Conservation (phyloP, 2,113 vertebrate species). For the Thamnophis sirtalis region DNA sequence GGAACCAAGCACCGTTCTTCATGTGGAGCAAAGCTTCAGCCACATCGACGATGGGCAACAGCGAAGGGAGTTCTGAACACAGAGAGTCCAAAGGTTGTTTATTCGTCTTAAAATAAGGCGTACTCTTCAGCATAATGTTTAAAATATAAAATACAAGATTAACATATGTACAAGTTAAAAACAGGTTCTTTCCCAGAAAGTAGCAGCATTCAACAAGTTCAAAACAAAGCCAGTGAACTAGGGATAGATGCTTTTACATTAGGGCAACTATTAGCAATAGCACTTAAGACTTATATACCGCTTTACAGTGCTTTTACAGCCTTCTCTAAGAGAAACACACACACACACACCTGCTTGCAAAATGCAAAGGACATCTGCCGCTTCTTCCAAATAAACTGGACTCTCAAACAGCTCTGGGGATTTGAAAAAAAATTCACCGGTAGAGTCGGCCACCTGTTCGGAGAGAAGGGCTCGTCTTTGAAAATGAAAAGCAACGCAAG, state of each 20-base stretch:
- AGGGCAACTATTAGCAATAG: neutral
- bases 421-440: conserved; percentile 92
- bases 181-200: neutral
- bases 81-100: conserved; percentile 2
- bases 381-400: conserved; percentile 94
- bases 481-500: neutral
- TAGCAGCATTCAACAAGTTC: neutral
- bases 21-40: conserved; percentile 93
- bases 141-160: neutral
- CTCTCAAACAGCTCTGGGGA: conserved; percentile 97
- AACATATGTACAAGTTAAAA: neutral
- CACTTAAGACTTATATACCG: too few relatives aligned
- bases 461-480: neutral
- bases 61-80: conserved; percentile 83
- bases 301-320: too few relatives aligned
- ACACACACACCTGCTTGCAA: conserved; percentile 94
- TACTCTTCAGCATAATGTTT: neutral
- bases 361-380: conserved; percentile 97
- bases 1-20: conserved; percentile 94
- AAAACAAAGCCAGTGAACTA: neutral
- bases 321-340: neutral
- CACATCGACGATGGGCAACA: conserved; percentile 91
- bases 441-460: conserved; percentile 85
- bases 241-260: neutral
- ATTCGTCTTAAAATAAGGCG: neutral